Evolutionary conservation across 2,113 vertebrate species (phyloP).

Genomic region (Dasypus novemcinctus): DNA sequence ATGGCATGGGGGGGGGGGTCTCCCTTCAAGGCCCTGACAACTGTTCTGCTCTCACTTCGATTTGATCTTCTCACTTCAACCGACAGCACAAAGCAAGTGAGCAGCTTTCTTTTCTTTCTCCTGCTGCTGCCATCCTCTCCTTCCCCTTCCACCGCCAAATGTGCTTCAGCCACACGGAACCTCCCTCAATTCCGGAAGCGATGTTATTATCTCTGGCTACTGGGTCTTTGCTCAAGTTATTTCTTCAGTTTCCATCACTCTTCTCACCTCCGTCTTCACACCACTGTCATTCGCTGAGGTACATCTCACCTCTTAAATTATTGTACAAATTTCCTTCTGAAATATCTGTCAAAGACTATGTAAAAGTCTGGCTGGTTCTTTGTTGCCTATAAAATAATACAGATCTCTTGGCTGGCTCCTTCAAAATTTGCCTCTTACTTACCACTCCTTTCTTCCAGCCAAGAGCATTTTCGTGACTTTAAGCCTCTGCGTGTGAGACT

Average conservation of each 20-base stretch:
- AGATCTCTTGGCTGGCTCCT: neutral
- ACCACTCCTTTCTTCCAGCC: neutral
- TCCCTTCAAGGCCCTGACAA: neutral
- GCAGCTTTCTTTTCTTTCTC: neutral
- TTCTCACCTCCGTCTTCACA: neutral
- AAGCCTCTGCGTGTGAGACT: neutral
- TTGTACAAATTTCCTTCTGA: neutral
- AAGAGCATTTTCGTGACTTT: neutral
- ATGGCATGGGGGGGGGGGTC: fast-evolving
- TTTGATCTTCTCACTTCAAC: neutral
- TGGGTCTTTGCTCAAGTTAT: neutral
- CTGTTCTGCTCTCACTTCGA: neutral
- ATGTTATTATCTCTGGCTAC: neutral
- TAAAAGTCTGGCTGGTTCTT: neutral
- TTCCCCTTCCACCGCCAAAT: neutral
- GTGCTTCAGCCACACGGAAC: neutral
- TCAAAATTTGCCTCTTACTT: neutral
- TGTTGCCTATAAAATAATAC: neutral
- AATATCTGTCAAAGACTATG: neutral
- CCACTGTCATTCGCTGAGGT: neutral
- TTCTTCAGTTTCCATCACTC: neutral
- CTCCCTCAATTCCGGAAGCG: neutral
- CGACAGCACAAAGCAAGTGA: neutral
- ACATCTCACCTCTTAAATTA: neutral
- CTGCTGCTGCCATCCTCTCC: neutral